Evolutionary conservation across 1,140 invertebrate genomes (phyloP).

Genomic region (Bombus vancouverensis): DNA sequence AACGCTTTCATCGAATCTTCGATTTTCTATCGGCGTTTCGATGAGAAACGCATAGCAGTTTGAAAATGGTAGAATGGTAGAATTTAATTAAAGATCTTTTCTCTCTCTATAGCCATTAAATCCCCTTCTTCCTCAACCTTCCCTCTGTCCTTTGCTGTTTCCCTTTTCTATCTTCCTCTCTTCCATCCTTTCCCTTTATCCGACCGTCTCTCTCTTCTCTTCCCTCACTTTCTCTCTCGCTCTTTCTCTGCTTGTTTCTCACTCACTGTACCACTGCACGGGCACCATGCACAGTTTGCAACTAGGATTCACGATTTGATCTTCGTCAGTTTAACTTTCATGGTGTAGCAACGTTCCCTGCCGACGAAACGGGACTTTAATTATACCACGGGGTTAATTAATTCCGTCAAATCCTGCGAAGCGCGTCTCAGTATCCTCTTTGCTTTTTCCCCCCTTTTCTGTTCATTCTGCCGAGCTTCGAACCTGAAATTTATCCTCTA

Average conservation of each 20-base stretch:
- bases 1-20: background rate
- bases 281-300: constrained; percentile 63
- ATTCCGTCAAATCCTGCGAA: constrained; percentile 72
- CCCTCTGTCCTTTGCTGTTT: constrained; percentile 45
- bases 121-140: constrained; percentile 40
- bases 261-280: background rate
- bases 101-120: constrained; percentile 47
- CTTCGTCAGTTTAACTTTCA: constrained; percentile 73
- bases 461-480: background rate
- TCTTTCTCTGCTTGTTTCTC: background rate
- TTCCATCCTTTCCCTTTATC: background rate
- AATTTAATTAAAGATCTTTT: constrained; percentile 80
- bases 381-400: constrained; percentile 78
- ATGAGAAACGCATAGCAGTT: constrained; percentile 44
- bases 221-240: background rate
- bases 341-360: constrained; percentile 11
- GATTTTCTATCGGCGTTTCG: constrained; percentile 55
- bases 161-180: constrained; percentile 5
- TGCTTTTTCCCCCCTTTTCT: constrained; percentile 23
- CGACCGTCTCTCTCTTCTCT: background rate
- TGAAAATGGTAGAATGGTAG: constrained; percentile 78
- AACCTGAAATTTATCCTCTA: constrained; percentile 38
- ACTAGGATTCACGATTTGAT: constrained; percentile 76
- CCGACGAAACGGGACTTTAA: constrained; percentile 78
- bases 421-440: constrained; percentile 47